A percentile compares a stretch with the other conserved stretches of the same genome.
Conservation (phyloP, 35 echinoderm and acorn worm species). For the Antedon bifida region DNA sequence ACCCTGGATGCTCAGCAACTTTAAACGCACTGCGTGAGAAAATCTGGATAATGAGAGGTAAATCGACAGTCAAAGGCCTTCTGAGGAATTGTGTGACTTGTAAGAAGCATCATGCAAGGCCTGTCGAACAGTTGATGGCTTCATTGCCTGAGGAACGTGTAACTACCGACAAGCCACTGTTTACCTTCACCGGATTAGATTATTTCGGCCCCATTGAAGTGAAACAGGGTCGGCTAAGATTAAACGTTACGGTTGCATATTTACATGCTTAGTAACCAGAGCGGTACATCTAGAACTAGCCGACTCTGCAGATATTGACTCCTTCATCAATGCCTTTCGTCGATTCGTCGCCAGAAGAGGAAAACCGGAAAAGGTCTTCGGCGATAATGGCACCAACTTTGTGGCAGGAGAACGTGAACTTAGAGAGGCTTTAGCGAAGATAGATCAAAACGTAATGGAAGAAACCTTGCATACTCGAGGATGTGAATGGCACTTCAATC, state of each 20-base stretch:
- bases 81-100: conserved; percentile 14
- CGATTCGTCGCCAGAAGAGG: conserved; percentile 17
- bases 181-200: neutral
- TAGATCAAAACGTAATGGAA: neutral
- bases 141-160: neutral
- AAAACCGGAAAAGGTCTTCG: neutral
- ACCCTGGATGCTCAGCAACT: conserved; percentile 13
- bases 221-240: neutral
- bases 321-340: conserved; percentile 1
- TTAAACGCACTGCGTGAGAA: conserved; percentile 10
- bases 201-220: conserved; percentile 3
- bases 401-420: neutral
- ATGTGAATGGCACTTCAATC: conserved; percentile 17
- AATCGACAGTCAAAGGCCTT: conserved; percentile 9
- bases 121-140: conserved; percentile 6
- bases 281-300: neutral
- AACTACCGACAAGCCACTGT: conserved; percentile 14
- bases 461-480: conserved; percentile 1
- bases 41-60: conserved; percentile 26
- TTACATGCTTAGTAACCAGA: neutral
- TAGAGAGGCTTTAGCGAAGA: neutral
- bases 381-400: neutral
- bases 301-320: neutral
- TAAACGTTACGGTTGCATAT: neutral
- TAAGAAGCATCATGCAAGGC: neutral